Conservation (phyloP, 2,888 invertebrate species). For the Itoplectis maculator region DNA sequence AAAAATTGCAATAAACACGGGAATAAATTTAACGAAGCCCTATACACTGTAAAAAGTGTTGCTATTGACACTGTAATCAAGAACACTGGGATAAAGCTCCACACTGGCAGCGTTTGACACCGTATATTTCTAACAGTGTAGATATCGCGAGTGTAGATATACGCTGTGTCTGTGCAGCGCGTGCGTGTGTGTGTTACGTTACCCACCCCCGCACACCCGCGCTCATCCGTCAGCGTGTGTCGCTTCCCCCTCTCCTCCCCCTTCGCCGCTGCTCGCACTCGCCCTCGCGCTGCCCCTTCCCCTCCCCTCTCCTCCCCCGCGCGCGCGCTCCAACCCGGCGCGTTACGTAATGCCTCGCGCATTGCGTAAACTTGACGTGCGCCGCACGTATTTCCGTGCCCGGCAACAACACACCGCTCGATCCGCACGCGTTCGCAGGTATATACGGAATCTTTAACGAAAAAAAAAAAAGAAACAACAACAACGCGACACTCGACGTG, state of each 20-base stretch:
- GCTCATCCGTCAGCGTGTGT: slow-evolving; percentile 28
- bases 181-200: no score
- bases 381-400: slow-evolving; percentile 76
- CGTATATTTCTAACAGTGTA: no score
- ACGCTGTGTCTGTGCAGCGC: neutral
- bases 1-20: no score
- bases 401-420: slow-evolving; percentile 73
- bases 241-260: neutral
- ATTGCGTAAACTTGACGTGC: slow-evolving; percentile 81
- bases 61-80: no score
- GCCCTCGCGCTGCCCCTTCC: neutral
- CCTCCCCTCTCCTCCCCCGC: neutral
- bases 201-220: slow-evolving; percentile 11
- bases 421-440: neutral
- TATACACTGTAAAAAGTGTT: no score
- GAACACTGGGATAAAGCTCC: no score
- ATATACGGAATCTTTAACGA: neutral
- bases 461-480: no score
- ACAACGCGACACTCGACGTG: neutral
- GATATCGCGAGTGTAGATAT: slow-evolving; percentile 38
- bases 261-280: neutral
- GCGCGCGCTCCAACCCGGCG: slow-evolving; percentile 10
- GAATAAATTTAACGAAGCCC: no score
- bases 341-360: slow-evolving; percentile 78
- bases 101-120: no score